Evolutionary conservation across 1,140 invertebrate genomes (phyloP).

Genomic region (Adelges cooleyi): DNA sequence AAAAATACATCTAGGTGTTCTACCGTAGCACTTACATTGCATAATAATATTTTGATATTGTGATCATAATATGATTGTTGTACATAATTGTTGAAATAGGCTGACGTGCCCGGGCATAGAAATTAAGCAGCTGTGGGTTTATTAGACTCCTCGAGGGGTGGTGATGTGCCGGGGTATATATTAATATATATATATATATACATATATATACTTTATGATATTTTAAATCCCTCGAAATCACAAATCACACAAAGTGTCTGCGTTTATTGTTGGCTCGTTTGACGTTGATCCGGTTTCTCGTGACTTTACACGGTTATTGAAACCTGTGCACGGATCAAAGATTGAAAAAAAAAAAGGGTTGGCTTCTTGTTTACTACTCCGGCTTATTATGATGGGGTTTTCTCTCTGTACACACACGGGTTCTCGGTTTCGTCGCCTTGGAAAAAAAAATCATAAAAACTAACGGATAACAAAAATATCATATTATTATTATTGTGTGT

Average conservation of each 20-base stretch:
- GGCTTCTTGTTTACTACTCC: not conserved
- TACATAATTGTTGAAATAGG: no score
- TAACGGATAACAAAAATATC: not conserved
- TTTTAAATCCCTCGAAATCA: constrained; percentile 15
- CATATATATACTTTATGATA: not conserved
- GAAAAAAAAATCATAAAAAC: not conserved
- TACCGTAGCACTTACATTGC: no score
- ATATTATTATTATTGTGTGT: not conserved
- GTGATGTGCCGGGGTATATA: no score
- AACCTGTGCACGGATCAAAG: not conserved
- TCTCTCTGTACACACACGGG: constrained; percentile 1
- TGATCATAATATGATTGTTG: no score
- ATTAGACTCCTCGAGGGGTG: not conserved
- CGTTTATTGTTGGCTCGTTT: constrained; percentile 8
- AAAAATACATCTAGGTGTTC: no score
- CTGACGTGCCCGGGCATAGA: no score
- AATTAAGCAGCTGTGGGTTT: constrained; percentile 2
- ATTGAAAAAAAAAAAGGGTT: constrained; percentile 26
- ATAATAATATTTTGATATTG: no score
- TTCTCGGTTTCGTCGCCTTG: constrained; percentile 8
- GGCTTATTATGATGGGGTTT: constrained; percentile 1
- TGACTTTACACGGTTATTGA: constrained; percentile 14
- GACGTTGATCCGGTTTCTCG: constrained; percentile 25
- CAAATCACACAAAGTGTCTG: not conserved
- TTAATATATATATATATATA: no score